Conservation (phyloP, 2,113 vertebrate genomes). For the Fregata magnificens region DNA sequence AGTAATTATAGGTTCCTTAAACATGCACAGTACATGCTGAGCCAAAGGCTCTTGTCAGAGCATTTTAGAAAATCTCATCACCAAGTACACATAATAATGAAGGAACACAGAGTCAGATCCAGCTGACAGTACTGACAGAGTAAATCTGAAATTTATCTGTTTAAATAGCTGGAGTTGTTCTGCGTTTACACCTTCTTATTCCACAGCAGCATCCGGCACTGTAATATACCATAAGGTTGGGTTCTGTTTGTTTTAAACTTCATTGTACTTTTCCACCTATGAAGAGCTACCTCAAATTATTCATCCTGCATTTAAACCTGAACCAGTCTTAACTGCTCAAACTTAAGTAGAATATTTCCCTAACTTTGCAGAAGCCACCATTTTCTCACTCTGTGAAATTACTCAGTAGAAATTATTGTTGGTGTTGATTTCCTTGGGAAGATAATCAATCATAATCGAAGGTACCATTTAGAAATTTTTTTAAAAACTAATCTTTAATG, state of each 20-base stretch:
- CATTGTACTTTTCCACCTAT: background rate
- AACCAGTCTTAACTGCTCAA: background rate
- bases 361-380: background rate
- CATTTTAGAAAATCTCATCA: background rate
- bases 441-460: background rate
- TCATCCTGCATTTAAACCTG: background rate
- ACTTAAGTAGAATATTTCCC: background rate
- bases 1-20: background rate
- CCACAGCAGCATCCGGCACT: background rate
- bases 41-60: background rate
- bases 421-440: background rate
- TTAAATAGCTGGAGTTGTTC: background rate
- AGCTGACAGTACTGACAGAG: background rate
- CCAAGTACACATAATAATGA: background rate
- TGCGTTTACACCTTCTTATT: background rate
- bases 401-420: background rate
- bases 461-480: background rate
- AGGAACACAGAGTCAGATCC: background rate
- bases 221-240: background rate
- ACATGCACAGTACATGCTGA: background rate
- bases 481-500: background rate
- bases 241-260: background rate
- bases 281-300: background rate
- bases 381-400: background rate
- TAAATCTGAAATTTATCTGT: background rate